Evolutionary conservation across 2,797 vertebrate species (phyloP), one percentile per base, ranked within the genome.

Genomic region (Lacerta viridis): DNA sequence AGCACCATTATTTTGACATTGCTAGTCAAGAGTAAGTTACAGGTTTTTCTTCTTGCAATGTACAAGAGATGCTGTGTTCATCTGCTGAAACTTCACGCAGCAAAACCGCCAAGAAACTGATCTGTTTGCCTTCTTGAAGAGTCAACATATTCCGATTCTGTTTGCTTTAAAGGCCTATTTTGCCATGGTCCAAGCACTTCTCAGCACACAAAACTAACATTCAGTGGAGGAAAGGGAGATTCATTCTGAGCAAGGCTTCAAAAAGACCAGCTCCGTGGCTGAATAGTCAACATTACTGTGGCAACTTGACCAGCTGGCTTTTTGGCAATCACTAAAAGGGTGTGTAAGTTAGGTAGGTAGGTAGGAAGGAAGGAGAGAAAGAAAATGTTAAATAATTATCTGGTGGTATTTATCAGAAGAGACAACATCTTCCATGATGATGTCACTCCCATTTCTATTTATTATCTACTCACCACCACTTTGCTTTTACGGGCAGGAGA

Each of bases 241-340:
- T 59, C 59, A 10, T 41, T 59, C 0, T 1, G 25, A 86, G 25
- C 7, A 27, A 27, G 59, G 18, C 15, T 80, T 87, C 69, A 68
- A 27, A n/a, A 75, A 86, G 23, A 13, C 0, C 0, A 4, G 6
- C 2, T 0, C 55, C 43, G 33, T 13, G 23, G 0, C 18, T 50
- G 17, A 23, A 36, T 61, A 17, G 39, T 46, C 33, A 33, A 72
- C 71, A 80, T 85, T 13, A 89, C 4, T 3, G 0, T 10, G 1
- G 27, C 36, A n/a, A 74, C 75, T 68, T 27, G 36, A 55, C 13
- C 80, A 15, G 13, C 8, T 50, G 39, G 43, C 23, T 0, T 0
- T 36, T 72, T 78, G n/a, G 27, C 68, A 43, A 66, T 39, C 0
- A 29, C 23, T 17, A 23, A 17, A 55, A 55, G 13, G 50, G 50